Evolutionary conservation across 2,113 vertebrate genomes (phyloP).

Genomic region (Pseudorasbora parva): DNA sequence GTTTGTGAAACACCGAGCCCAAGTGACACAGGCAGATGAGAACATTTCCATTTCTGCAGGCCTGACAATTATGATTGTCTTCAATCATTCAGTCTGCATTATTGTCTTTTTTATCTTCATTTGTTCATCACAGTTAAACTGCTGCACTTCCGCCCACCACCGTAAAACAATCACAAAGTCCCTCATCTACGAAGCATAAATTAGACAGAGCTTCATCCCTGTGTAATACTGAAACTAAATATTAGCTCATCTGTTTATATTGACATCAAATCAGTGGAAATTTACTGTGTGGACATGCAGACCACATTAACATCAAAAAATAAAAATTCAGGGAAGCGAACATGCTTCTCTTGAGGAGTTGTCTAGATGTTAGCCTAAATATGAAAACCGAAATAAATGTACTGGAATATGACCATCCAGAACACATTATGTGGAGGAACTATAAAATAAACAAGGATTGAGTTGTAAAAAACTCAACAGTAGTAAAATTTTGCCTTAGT

Average conservation of each 20-base stretch:
- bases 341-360: neutral
- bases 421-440: slow-evolving; percentile 4
- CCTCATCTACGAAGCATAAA: neutral
- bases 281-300: neutral
- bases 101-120: slow-evolving; percentile 4
- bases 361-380: neutral
- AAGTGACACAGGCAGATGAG: slow-evolving; percentile 10
- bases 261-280: slow-evolving; percentile 14
- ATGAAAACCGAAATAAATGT: neutral
- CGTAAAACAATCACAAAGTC: neutral
- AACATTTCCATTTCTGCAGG: slow-evolving; percentile 17
- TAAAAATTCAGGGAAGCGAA: neutral
- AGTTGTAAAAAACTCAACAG: neutral
- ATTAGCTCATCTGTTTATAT: slow-evolving; percentile 10
- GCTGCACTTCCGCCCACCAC: neutral
- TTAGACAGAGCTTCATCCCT: slow-evolving; percentile 33
- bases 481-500: neutral
- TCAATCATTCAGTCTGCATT: neutral
- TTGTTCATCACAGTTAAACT: neutral
- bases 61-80: slow-evolving; percentile 54
- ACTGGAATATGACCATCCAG: neutral
- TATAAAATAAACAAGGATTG: neutral
- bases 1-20: neutral
- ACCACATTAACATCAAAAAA: neutral
- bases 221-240: slow-evolving; percentile 52